Evolutionary conservation across 2,797 vertebrate genomes (phyloP), one percentile per base, ranked within the genome.

Genomic region (Mionectes olivaceus): DNA sequence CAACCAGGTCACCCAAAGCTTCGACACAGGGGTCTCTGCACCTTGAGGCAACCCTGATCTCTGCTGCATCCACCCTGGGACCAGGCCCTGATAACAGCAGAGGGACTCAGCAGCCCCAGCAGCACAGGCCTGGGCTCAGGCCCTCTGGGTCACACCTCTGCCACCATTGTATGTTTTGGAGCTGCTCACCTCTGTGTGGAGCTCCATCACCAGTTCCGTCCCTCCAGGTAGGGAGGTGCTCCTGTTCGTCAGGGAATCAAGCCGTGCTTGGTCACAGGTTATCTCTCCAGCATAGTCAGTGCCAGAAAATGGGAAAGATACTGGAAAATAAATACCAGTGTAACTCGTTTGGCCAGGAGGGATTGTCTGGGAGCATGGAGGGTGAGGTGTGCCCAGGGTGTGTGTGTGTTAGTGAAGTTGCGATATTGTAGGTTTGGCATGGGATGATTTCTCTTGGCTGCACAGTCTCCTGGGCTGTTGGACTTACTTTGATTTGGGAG

Each of bases 161-260:
- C 57, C 52, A 23, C 49, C 6, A 8, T 1, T 25, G 21, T 49
- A 17, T 0, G 0, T 41, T 70, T 43, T 3, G 16, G 32, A 77
- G 33, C 41, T 61, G 32, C 43, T 83, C 16, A 24, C 8, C 22
- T 55, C 68, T 47, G 25, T 3, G 0, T 19, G 47, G 37, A 65
- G 25, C 57, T 89, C 56, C 35, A 15, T 22, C 49, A 43, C 35
- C 13, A 19, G 41, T 71, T 83, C 18, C 0, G 0, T 41, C 15
- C 57, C 55, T 90, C 41, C 5, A 1, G n/a, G 41, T 43, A n/a
- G 47, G n/a, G 28, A 57, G 28, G 71, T 49, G 82, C 84, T 92
- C 53, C 43, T 17, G 32, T 28, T 69, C 1, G 1, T 32, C 46
- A 53, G 17, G 23, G 57, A 86, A n/a, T 22, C 0, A 3, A 76